These are phyloP conservation scores for Scophthalmus maximus DNA, from an alignment of 2,113 vertebrate species.

Conservation along the genomic window DNA sequence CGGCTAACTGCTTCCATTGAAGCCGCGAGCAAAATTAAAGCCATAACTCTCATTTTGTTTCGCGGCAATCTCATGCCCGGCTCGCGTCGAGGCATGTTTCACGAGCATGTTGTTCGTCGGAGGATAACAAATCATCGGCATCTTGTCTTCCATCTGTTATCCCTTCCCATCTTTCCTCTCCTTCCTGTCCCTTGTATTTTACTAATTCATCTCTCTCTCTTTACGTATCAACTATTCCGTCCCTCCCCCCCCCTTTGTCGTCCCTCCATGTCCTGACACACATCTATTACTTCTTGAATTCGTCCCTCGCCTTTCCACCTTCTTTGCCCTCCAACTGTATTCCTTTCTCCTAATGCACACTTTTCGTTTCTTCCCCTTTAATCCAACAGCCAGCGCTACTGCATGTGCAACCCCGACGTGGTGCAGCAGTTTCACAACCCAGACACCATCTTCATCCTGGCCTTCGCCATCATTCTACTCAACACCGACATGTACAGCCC, in stretches of 20 bases:
- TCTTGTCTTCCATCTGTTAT: constrained; percentile 10
- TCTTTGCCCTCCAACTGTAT: not conserved
- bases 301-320: not conserved
- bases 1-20: constrained; percentile 23
- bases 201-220: constrained; percentile 2
- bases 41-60: constrained; percentile 49
- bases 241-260: not conserved
- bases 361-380: not conserved
- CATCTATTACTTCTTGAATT: not conserved
- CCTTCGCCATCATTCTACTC: constrained; percentile 98
- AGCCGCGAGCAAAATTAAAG: constrained; percentile 53
- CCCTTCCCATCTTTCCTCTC: not conserved
- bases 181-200: constrained; percentile 5
- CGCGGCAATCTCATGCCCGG: constrained; percentile 9
- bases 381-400: constrained; percentile 93
- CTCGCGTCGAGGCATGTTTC: constrained; percentile 13
- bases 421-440: constrained; percentile 99
- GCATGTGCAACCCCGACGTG: constrained; percentile 98
- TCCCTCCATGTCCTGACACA: not conserved
- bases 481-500: constrained; percentile 99
- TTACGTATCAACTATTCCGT: not conserved
- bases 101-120: not conserved
- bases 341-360: not conserved
- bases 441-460: constrained; percentile 99
- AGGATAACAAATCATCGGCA: not conserved